Evolutionary conservation across 2,888 invertebrate genomes (phyloP).

Genomic region (Nomada fucata): DNA sequence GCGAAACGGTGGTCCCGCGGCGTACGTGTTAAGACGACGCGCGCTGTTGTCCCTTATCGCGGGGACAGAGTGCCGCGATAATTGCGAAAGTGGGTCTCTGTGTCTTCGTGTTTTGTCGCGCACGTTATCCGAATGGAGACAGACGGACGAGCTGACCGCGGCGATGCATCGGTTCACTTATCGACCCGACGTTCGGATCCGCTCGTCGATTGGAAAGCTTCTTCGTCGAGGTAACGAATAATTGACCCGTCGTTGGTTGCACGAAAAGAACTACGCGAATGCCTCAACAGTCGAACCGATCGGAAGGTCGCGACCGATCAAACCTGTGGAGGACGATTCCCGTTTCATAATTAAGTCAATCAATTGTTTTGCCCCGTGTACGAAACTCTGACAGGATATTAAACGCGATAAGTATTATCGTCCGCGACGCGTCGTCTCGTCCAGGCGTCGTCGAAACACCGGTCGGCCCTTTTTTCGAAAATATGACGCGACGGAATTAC

Average conservation of each 20-base stretch:
- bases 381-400: too few relatives aligned
- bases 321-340: too few relatives aligned
- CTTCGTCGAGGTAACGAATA: too few relatives aligned
- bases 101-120: neutral
- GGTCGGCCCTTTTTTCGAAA: neutral
- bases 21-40: neutral
- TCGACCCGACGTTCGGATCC: neutral
- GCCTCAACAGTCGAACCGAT: too few relatives aligned
- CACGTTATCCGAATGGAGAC: neutral
- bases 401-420: too few relatives aligned
- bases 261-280: too few relatives aligned
- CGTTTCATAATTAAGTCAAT: too few relatives aligned
- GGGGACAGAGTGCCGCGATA: neutral
- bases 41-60: conserved; percentile 19
- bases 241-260: too few relatives aligned
- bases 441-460: neutral
- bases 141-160: neutral
- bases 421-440: neutral
- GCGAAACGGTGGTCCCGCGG: neutral
- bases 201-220: too few relatives aligned
- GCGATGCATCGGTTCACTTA: neutral
- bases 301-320: too few relatives aligned
- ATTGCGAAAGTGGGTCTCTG: conserved; percentile 11
- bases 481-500: conserved; percentile 2
- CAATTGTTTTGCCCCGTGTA: too few relatives aligned